phyloP scores from a whole-genome alignment of 2,797 vertebrate genomes.

The Oreonectes daqikongensis region DNA sequence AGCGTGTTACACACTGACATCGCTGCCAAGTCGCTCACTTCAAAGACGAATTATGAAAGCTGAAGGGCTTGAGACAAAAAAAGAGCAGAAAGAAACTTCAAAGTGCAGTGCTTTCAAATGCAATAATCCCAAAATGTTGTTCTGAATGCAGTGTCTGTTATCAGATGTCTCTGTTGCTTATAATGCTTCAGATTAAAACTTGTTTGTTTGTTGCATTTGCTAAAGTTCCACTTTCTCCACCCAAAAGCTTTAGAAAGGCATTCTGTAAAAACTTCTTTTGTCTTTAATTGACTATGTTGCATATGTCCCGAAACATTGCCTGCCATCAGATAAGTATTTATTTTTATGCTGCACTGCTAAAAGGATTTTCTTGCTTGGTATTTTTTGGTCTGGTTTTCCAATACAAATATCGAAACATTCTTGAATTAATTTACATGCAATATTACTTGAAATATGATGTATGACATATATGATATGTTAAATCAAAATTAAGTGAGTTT shows the following conservation, averaged over 20 bases:
- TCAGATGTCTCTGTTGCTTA: slow-evolving; percentile 69
- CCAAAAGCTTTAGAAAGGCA: slow-evolving; percentile 40
- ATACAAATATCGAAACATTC: too few relatives aligned
- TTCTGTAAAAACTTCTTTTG: slow-evolving; percentile 5
- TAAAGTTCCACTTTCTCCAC: slow-evolving; percentile 63
- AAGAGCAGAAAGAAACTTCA: slow-evolving; percentile 69
- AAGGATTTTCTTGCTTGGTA: too few relatives aligned
- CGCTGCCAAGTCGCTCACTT: slow-evolving; percentile 77
- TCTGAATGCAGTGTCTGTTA: slow-evolving; percentile 68
- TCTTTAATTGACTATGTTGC: slow-evolving; percentile 11
- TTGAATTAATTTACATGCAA: too few relatives aligned
- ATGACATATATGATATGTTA: too few relatives aligned
- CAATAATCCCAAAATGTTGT: slow-evolving; percentile 79
- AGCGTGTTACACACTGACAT: slow-evolving; percentile 74
- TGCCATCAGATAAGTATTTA: too few relatives aligned
- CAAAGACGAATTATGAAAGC: slow-evolving; percentile 76
- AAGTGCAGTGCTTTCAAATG: slow-evolving; percentile 74
- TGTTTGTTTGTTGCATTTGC: slow-evolving; percentile 51
- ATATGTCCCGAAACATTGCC: slow-evolving; percentile 21
- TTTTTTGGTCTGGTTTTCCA: too few relatives aligned
- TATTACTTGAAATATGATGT: too few relatives aligned
- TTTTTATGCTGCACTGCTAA: too few relatives aligned
- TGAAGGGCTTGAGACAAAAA: slow-evolving; percentile 67
- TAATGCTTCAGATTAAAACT: slow-evolving; percentile 35
- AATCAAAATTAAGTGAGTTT: too few relatives aligned